Percentiles rank a stretch among this genome's conserved stretches.
Evolutionary conservation across 2,888 invertebrate genomes (phyloP).

Genomic region (Agrilus cyanescens): DNA sequence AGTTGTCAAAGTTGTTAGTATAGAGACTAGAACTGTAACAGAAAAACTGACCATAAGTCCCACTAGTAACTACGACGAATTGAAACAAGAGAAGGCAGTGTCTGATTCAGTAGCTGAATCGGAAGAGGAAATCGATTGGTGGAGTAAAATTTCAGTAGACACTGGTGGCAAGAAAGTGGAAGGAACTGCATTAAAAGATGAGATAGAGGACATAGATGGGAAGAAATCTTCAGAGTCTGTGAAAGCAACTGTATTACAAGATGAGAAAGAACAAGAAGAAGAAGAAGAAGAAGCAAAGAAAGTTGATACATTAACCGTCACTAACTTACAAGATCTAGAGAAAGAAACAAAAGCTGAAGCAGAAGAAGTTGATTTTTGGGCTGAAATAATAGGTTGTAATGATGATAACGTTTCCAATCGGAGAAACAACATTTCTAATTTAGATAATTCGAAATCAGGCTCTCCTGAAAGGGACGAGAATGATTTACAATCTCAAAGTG

Average conservation of each 20-base stretch:
- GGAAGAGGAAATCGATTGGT: constrained; percentile 9
- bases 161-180: constrained; percentile 4
- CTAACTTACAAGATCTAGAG: background rate
- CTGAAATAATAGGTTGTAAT: constrained; percentile 8
- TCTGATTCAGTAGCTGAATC: background rate
- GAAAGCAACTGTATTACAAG: background rate
- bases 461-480: no score
- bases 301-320: background rate
- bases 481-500: no score
- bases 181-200: background rate
- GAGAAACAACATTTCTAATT: constrained; percentile 2
- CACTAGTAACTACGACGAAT: no score
- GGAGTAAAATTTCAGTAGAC: constrained; percentile 7
- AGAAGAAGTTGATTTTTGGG: constrained; percentile 19
- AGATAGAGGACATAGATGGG: background rate
- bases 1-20: no score
- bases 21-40: no score
- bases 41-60: no score
- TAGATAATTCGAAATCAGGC: constrained; percentile 8
- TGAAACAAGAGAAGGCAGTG: no score
- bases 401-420: constrained; percentile 4
- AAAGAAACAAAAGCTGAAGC: constrained; percentile 6
- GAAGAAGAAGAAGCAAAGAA: constrained; percentile 2
- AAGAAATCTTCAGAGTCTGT: constrained; percentile 4
- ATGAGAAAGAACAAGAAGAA: background rate